Base-by-base conservation (phyloP, 2,888 invertebrate genomes). In the Ellobium chinense region DNA sequence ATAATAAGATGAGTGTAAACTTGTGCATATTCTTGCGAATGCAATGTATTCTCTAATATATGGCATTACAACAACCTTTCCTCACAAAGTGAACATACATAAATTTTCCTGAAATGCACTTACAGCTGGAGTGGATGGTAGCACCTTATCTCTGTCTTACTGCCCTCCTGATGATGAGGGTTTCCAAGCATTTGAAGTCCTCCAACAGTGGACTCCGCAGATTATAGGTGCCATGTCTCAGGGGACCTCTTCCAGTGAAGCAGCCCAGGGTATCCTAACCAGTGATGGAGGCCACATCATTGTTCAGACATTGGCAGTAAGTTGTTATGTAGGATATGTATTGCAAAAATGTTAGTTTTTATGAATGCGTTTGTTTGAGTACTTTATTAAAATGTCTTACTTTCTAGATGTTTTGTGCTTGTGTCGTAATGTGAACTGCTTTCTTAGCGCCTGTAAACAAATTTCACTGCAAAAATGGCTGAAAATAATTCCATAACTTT, bases 271-370 rank as follows among this genome's bases (percentile, higher is more conserved):
- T 60, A 84, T 89, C 39, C 79, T 86, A 63, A 85, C 87, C 24
- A 80, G 89, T 80, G 85, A 87, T 0, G 87, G 90, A n/a, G 90
- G 91, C 73, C 92, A 92, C 82, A 92, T 93, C 76, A 92, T 93
- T 68, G 91, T 89, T 2, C 90, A 90, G 73, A 86, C 90, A 2
- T 74, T 91, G 54, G 90, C 89, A 4, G 85, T 90, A 58, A 65
- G 79, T 34, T 12, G 18, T 46, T n/a, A n/a, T n/a, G n/a, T n/a
- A n/a, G n/a, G n/a, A n/a, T n/a, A n/a, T n/a, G n/a, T n/a, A n/a
- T n/a, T n/a, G n/a, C n/a, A n/a, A n/a, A n/a, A n/a, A n/a, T n/a
- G n/a, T n/a, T n/a, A n/a, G n/a, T n/a, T n/a, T n/a, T n/a, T n/a
- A n/a, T n/a, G n/a, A n/a, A n/a, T n/a, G n/a, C n/a, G n/a, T n/a